A percentile compares a stretch with the other conserved stretches of the same genome.
Conservation (phyloP, 2,888 invertebrate species). For the Athripsodes cinereus region DNA sequence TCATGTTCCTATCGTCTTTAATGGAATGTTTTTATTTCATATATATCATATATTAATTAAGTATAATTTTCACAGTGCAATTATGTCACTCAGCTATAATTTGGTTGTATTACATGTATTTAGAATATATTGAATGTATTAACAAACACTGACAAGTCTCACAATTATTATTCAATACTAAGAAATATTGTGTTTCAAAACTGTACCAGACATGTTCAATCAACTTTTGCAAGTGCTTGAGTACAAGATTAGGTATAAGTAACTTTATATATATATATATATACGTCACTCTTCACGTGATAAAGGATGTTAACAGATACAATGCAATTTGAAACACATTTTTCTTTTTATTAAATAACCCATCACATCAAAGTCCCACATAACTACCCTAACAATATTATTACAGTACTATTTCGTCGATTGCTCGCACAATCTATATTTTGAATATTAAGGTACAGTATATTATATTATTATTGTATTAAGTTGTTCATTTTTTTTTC, state of each 20-base stretch:
- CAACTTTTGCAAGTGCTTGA: no score
- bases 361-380: not conserved
- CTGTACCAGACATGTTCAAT: no score
- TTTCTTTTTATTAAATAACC: not conserved
- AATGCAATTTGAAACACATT: no score
- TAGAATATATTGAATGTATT: slow-evolving; percentile 27
- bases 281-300: no score
- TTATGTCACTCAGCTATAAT: slow-evolving; percentile 25
- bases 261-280: no score
- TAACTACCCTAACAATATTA: not conserved
- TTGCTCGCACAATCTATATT: no score
- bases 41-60: slow-evolving; percentile 21
- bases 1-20: slow-evolving; percentile 27
- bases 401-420: no score
- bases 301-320: no score
- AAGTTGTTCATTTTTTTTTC: no score
- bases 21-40: slow-evolving; percentile 27
- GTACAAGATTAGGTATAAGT: no score
- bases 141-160: not conserved
- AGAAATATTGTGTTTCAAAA: not conserved
- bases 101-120: slow-evolving; percentile 25
- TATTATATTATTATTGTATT: no score
- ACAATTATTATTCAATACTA: not conserved
- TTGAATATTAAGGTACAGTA: no score
- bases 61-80: slow-evolving; percentile 23